Percentiles rank a stretch among this genome's conserved stretches.
phyloP scores from a whole-genome alignment of 1,140 invertebrate genomes.

The Potamilus streckersoni region DNA sequence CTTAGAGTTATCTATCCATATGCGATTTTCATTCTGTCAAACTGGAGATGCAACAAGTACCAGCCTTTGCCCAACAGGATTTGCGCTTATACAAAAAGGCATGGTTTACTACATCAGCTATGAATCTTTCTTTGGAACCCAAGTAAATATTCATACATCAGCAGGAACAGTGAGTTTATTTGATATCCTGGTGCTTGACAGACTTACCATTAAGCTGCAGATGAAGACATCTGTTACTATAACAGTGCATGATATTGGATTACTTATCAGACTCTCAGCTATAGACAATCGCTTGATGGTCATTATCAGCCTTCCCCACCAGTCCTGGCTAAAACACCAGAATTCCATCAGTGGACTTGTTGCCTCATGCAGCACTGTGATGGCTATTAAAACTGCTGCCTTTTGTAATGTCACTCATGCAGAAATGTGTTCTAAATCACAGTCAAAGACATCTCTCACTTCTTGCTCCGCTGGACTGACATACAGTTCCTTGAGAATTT shows the following conservation, averaged over 20 bases:
- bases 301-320: slow-evolving; percentile 15
- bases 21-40: slow-evolving; percentile 27
- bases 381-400: slow-evolving; percentile 18
- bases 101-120: slow-evolving; percentile 22
- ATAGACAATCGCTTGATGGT: slow-evolving; percentile 19
- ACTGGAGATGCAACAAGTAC: not conserved
- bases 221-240: slow-evolving; percentile 20
- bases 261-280: slow-evolving; percentile 18
- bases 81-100: slow-evolving; percentile 32
- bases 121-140: slow-evolving; percentile 21
- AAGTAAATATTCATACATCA: slow-evolving; percentile 26
- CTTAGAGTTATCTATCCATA: slow-evolving; percentile 12
- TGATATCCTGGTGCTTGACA: slow-evolving; percentile 12
- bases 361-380: slow-evolving; percentile 20
- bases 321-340: slow-evolving; percentile 11
- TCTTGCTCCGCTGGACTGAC: too few species aligned
- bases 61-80: slow-evolving; percentile 31
- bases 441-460: too few species aligned
- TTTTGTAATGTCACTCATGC: slow-evolving; percentile 15
- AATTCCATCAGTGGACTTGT: slow-evolving; percentile 13
- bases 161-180: slow-evolving; percentile 2
- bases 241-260: slow-evolving; percentile 10
- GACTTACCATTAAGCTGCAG: slow-evolving; percentile 22
- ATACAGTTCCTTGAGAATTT: too few species aligned
- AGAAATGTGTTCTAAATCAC: not conserved